Percentiles rank a stretch among this genome's conserved stretches.
These are phyloP conservation scores for Acrocyrtus sp. DNA, from an alignment of 2,888 invertebrate species.

Conservation along the genomic window DNA sequence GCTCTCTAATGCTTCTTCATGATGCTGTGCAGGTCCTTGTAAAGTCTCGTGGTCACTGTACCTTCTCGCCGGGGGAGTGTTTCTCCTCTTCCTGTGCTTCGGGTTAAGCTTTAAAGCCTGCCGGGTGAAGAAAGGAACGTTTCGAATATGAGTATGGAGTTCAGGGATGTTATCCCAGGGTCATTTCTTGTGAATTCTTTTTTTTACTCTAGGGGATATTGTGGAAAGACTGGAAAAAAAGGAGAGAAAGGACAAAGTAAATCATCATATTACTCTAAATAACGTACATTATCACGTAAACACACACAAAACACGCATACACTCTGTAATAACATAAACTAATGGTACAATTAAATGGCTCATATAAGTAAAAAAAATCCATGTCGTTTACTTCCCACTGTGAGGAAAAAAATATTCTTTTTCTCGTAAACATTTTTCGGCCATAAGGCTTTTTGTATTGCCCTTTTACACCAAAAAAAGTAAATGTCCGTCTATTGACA, in stretches of 20 bases:
- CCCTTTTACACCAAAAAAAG: no score
- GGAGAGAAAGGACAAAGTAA: no score
- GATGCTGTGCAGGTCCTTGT: conserved; percentile 68
- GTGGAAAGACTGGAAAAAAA: conserved; percentile 14
- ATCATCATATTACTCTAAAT: no score
- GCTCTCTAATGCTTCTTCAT: background rate
- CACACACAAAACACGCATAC: conserved; percentile 4
- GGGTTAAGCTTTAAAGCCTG: conserved; percentile 72
- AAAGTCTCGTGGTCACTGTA: conserved; percentile 72
- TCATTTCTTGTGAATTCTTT: conserved; percentile 58
- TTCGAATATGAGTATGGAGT: conserved; percentile 69
- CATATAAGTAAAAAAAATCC: no score
- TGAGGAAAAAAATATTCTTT: no score
- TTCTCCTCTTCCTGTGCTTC: conserved; percentile 70
- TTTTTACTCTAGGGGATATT: conserved; percentile 25
- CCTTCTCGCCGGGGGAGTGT: conserved; percentile 70
- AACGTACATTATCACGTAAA: no score
- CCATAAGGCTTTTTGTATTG: no score
- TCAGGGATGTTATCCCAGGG: conserved; percentile 65
- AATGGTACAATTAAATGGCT: no score
- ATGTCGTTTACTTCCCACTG: no score
- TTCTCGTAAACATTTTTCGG: no score
- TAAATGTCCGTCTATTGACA: no score
- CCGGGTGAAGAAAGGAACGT: conserved; percentile 70
- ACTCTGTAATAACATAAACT: no score